Base-by-base conservation (phyloP, 2,113 vertebrate genomes). In the Tragulus kanchil region DNA sequence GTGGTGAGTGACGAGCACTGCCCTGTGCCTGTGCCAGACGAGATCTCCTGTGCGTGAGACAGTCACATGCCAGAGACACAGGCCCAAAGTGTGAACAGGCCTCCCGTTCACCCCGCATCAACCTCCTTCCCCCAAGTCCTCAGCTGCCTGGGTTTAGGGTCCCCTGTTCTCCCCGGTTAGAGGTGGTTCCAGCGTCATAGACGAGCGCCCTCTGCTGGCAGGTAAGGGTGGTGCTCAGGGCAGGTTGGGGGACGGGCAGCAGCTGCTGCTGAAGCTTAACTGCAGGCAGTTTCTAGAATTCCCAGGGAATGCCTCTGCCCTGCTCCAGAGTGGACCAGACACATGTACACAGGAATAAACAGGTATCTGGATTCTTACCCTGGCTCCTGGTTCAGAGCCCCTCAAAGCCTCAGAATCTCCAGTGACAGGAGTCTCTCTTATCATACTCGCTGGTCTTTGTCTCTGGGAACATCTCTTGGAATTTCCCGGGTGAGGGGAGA, bases 21-120 rank as follows among this genome's bases (percentile, higher is more conserved):
- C 25, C 23, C 16, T 0, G 0, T 3, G 21, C 36, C 64, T 50
- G 6, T 13, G 58, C 28, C 4, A 48, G 75, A 23, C 82, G n/a
- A 28, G 14, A 17, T 50, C 71, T 56, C 61, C 23, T 4, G 25
- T 26, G 1, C 16, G 36, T 15, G 54, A 59, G 31, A 52, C 52
- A 50, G 17, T 6, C 25, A 13, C 8, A 56, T 2, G 4, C 16
- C 58, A 52, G 58, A n/a, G 45, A 67, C 64, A 81, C 1, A 7
- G 12, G 12, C 23, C 0, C 0, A 5, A 3, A 1, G 58, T 4
- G 0, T 1, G 9, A 52, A 13, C 21, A 19, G 14, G 42, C 59
- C 48, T 59, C 45, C 26, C n/a, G 48, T 64, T 12, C n/a, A 25
- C 1, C n/a, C 23, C 48, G 1, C 85, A 50, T n/a, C 14, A 13